Percentiles rank a stretch among this genome's conserved stretches.
Evolutionary conservation across 2,797 vertebrate genomes (phyloP).

Genomic region (Lithobates sylvaticus): DNA sequence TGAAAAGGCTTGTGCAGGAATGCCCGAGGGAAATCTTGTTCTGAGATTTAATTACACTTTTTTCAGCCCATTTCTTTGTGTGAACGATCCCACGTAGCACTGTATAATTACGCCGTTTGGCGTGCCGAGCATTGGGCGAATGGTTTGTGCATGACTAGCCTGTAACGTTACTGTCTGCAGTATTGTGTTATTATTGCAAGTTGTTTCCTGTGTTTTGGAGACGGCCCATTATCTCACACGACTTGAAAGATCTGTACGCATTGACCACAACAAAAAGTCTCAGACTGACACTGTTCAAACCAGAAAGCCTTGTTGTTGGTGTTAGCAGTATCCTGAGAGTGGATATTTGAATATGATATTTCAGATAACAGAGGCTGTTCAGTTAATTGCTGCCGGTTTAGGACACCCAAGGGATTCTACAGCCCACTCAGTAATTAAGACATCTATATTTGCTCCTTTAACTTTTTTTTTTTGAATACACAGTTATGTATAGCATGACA

Average conservation of each 20-base stretch:
- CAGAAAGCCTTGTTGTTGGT: slow-evolving; percentile 62
- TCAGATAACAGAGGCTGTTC: slow-evolving; percentile 63
- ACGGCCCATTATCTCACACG: slow-evolving; percentile 66
- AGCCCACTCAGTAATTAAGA: background rate
- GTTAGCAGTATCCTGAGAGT: slow-evolving; percentile 62
- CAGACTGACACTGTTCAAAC: slow-evolving; percentile 63
- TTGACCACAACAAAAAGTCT: slow-evolving; percentile 63
- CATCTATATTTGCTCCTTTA: background rate
- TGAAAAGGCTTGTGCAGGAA: slow-evolving; percentile 66
- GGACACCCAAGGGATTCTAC: slow-evolving; percentile 50
- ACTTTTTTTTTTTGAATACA: background rate
- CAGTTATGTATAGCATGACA: background rate
- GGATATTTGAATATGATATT: slow-evolving; percentile 67
- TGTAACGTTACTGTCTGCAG: slow-evolving; percentile 66
- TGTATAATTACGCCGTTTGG: slow-evolving; percentile 76
- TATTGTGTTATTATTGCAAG: slow-evolving; percentile 69
- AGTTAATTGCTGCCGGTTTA: slow-evolving; percentile 61
- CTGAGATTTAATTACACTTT: slow-evolving; percentile 77
- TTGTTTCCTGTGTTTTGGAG: slow-evolving; percentile 71
- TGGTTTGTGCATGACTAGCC: slow-evolving; percentile 74
- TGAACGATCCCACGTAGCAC: slow-evolving; percentile 72
- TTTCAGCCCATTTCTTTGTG: slow-evolving; percentile 74
- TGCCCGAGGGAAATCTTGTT: slow-evolving; percentile 70
- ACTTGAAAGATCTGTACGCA: slow-evolving; percentile 68
- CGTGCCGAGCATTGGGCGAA: slow-evolving; percentile 71